Base-by-base conservation (phyloP, 2,888 invertebrate genomes). In the Polietes domitor region DNA sequence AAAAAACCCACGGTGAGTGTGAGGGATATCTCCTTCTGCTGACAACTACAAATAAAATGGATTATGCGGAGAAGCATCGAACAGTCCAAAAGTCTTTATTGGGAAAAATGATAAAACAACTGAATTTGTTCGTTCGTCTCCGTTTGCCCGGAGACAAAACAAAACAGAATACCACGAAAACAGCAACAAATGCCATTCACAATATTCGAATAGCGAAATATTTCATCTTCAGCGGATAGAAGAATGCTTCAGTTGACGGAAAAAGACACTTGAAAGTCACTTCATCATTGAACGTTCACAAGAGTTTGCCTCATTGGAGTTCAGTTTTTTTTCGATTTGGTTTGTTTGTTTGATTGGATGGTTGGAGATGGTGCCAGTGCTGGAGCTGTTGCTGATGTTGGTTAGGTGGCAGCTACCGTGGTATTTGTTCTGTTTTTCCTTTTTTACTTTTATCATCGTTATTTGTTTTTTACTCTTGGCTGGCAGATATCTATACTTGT, bases 251-350 rank as follows among this genome's bases (percentile, higher is more conserved):
- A 82, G 75, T 41, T 77, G 77, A 75, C 68, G 74, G 32, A 71
- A 80, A n/a, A 83, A 81, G 86, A 81, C 86, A 81, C 81, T 85
- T 86, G 83, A 86, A 85, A 85, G 86, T 86, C 83, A 85, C 80
- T 81, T 81, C 37, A 78, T 73, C 28, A n/a, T n/a, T n/a, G 37
- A 10, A 37, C 65, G 32, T 50, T 50, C 17, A 12, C 1, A 10
- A 72, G 17, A 41, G 55, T 61, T 68, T 71, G 74, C 32, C 19
- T 24, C 43, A 19, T 53, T 26, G 19, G 1, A 9, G 28, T 10
- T 32, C 4, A 17, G 28, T 21, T 61, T 58, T 26, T 24, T 28
- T 37, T 37, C 32, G 12, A 9, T 73, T 24, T 21, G 26, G 7
- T 50, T 21, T 32, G 61, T 72, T 37, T 19, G 74, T 63, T 63